phyloP scores from a whole-genome alignment of 2,113 vertebrate species.

The Atherinomorus stipes region DNA sequence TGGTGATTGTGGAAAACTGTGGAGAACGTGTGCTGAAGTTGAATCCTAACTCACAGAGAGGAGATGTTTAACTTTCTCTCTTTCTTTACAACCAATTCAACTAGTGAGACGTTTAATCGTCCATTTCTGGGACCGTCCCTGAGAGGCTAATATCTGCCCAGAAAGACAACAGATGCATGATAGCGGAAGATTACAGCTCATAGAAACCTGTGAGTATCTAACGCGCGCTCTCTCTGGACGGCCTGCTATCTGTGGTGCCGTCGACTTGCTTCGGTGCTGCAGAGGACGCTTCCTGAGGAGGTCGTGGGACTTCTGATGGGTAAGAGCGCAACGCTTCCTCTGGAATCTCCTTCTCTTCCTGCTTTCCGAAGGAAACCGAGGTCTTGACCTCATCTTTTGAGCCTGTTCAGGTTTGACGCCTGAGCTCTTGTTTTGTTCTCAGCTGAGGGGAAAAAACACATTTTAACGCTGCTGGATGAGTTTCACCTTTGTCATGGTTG shows the following conservation, averaged over 20 bases:
- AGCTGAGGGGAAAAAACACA: background rate
- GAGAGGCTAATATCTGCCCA: background rate
- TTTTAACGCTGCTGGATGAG: conserved; percentile 23
- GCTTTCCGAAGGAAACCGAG: conserved; percentile 14
- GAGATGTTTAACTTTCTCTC: background rate
- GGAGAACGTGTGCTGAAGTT: too few species aligned
- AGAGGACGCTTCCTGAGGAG: conserved; percentile 68
- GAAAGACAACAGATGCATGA: background rate
- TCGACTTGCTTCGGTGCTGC: conserved; percentile 24
- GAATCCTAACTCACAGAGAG: too few species aligned
- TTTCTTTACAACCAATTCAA: background rate
- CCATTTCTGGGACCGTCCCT: background rate
- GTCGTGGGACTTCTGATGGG: conserved; percentile 27
- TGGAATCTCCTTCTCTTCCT: conserved; percentile 48
- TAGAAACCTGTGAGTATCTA: conserved; percentile 9
- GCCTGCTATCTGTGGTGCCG: conserved; percentile 33
- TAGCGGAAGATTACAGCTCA: background rate
- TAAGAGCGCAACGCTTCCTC: conserved; percentile 47
- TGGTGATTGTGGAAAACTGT: too few species aligned
- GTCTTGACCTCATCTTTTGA: conserved; percentile 22
- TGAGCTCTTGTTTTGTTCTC: conserved; percentile 15
- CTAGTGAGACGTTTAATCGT: background rate
- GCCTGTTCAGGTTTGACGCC: background rate
- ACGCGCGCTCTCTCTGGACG: conserved; percentile 10
- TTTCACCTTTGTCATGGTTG: conserved; percentile 11